phyloP scores from a whole-genome alignment of 2,113 vertebrate genomes.

The Corydoras maculifer region DNA sequence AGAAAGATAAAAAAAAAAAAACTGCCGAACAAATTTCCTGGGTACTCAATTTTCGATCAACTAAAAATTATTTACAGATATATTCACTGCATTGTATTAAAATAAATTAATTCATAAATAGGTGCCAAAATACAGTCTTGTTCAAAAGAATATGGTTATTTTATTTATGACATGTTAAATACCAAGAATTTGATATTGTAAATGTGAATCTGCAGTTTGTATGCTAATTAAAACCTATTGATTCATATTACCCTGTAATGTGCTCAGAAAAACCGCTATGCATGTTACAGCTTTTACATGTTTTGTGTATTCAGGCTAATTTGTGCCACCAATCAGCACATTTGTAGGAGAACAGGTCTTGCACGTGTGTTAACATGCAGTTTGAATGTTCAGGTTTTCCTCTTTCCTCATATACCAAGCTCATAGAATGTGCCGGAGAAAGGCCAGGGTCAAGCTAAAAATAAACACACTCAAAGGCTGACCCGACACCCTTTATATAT shows the following conservation, averaged over 20 bases:
- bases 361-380: background rate
- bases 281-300: background rate
- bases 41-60: too few relatives aligned
- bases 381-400: constrained; percentile 15
- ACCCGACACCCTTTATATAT: constrained; percentile 39
- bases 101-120: too few relatives aligned
- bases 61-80: too few relatives aligned
- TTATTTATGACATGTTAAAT: too few relatives aligned
- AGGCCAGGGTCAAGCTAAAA: constrained; percentile 38
- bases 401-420: constrained; percentile 22
- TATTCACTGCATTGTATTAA: too few relatives aligned
- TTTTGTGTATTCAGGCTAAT: too few relatives aligned
- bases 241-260: background rate
- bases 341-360: too few relatives aligned
- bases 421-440: constrained; percentile 34
- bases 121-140: too few relatives aligned
- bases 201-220: background rate
- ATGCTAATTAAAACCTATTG: constrained; percentile 2
- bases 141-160: too few relatives aligned
- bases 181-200: background rate
- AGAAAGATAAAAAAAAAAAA: too few relatives aligned
- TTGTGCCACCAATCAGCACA: too few relatives aligned
- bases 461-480: constrained; percentile 34
- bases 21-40: too few relatives aligned
- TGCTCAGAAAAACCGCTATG: background rate